A percentile compares a stretch with the other conserved stretches of the same genome.
Evolutionary conservation across 2,797 vertebrate species (phyloP).

Genomic region (Halcyon smyrnensis): DNA sequence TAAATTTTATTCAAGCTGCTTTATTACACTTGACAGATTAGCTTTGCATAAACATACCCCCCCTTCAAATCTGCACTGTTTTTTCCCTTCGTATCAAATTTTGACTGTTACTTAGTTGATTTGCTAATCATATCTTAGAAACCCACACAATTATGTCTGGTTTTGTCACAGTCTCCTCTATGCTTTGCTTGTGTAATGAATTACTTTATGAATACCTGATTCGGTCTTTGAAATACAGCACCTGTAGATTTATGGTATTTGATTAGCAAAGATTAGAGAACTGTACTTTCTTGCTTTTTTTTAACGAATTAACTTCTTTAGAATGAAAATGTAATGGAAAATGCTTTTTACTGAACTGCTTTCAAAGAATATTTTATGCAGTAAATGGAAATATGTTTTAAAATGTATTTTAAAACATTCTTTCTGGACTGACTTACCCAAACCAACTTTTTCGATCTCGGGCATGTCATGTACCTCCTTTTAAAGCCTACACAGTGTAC

Average conservation of each 20-base stretch:
- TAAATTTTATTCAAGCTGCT: slow-evolving; percentile 87
- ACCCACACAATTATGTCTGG: slow-evolving; percentile 77
- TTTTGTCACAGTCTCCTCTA: slow-evolving; percentile 74
- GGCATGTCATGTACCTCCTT: neutral
- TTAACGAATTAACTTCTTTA: slow-evolving; percentile 1
- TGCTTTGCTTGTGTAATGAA: slow-evolving; percentile 73
- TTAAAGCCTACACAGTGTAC: neutral
- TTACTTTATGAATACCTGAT: slow-evolving; percentile 69
- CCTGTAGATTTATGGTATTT: slow-evolving; percentile 58
- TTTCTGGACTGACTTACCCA: neutral
- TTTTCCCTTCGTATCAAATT: slow-evolving; percentile 69
- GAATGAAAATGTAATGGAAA: slow-evolving; percentile 49
- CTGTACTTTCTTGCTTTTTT: slow-evolving; percentile 31
- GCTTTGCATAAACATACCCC: slow-evolving; percentile 83
- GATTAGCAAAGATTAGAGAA: slow-evolving; percentile 69
- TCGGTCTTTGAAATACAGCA: slow-evolving; percentile 29
- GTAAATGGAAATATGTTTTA: neutral
- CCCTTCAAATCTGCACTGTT: slow-evolving; percentile 55
- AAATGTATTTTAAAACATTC: neutral
- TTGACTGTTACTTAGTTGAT: slow-evolving; percentile 79
- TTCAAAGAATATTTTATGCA: neutral
- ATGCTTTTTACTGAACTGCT: slow-evolving; percentile 1
- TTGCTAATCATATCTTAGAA: slow-evolving; percentile 77
- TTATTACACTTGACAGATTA: slow-evolving; percentile 88
- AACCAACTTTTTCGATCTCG: neutral